Percentiles rank a stretch among this genome's conserved stretches.
These are phyloP conservation scores for Aspidiotus destructor DNA, from an alignment of 2,888 invertebrate genomes.

Conservation along the genomic window DNA sequence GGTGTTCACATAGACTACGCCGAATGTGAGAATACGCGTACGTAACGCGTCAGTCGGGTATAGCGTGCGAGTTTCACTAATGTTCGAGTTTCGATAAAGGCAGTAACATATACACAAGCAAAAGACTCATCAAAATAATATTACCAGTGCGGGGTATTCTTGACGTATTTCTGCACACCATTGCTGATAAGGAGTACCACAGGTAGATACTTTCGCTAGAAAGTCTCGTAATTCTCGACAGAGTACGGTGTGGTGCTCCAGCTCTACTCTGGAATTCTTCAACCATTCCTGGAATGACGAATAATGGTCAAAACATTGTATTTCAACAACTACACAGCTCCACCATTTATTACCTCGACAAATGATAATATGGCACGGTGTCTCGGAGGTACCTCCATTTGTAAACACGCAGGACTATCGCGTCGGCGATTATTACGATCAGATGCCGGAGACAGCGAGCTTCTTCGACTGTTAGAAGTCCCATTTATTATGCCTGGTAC, in stretches of 20 bases:
- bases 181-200: conserved; percentile 47
- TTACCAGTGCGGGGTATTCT: conserved; percentile 42
- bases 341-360: conserved; percentile 40
- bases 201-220: conserved; percentile 45
- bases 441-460: conserved; percentile 41
- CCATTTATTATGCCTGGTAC: conserved; percentile 27
- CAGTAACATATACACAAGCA: too few relatives aligned
- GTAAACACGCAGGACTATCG: conserved; percentile 42
- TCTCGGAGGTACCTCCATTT: conserved; percentile 42
- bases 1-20: too few relatives aligned
- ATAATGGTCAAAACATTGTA: background rate
- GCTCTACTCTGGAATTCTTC: conserved; percentile 40
- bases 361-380: conserved; percentile 43
- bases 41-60: too few relatives aligned
- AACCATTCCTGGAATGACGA: conserved; percentile 40
- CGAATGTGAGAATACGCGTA: too few relatives aligned
- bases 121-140: conserved; percentile 28
- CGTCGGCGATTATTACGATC: conserved; percentile 40
- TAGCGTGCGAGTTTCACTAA: too few relatives aligned
- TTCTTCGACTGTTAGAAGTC: conserved; percentile 40
- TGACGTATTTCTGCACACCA: conserved; percentile 44
- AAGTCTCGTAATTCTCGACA: conserved; percentile 48
- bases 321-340: too few relatives aligned
- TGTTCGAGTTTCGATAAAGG: too few relatives aligned
- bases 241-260: conserved; percentile 40